These are phyloP conservation scores for Nasonia longicornis DNA, from an alignment of 1,140 invertebrate species.

Conservation along the genomic window DNA sequence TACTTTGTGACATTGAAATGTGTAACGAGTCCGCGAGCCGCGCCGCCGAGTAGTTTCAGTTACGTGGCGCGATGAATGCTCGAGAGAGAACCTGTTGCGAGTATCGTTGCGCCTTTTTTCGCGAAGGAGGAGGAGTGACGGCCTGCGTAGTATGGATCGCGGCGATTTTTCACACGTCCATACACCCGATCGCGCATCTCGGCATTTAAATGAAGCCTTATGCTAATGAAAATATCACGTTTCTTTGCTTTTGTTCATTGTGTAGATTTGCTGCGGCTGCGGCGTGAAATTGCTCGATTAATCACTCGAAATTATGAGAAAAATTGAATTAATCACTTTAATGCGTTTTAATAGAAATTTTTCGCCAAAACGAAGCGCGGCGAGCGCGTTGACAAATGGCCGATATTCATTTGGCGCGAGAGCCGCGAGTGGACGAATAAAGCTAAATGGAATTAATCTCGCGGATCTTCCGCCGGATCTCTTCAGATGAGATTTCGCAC, in stretches of 20 bases:
- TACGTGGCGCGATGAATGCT: not conserved
- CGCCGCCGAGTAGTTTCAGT: not conserved
- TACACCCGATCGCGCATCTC: not conserved
- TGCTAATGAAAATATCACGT: conserved; percentile 38
- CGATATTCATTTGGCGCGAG: too few species aligned
- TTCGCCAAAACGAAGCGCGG: not conserved
- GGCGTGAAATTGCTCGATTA: not conserved
- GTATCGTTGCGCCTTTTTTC: not conserved
- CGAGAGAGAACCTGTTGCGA: not conserved
- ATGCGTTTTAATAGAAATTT: conserved; percentile 2
- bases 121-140: not conserved
- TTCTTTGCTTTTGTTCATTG: not conserved
- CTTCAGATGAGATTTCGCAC: too few species aligned
- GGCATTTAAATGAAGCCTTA: conserved; percentile 17
- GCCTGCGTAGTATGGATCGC: conserved; percentile 4
- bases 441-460: not conserved
- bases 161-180: conserved; percentile 25
- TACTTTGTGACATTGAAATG: conserved; percentile 37
- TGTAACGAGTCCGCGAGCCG: conserved; percentile 28
- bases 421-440: not conserved
- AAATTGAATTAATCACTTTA: not conserved
- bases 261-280: not conserved
- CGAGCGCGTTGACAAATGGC: not conserved
- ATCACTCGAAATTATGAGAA: conserved; percentile 6
- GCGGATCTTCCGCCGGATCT: too few species aligned